phyloP scores from a whole-genome alignment of 2,797 vertebrate genomes.

The Hippocampus kuda region DNA sequence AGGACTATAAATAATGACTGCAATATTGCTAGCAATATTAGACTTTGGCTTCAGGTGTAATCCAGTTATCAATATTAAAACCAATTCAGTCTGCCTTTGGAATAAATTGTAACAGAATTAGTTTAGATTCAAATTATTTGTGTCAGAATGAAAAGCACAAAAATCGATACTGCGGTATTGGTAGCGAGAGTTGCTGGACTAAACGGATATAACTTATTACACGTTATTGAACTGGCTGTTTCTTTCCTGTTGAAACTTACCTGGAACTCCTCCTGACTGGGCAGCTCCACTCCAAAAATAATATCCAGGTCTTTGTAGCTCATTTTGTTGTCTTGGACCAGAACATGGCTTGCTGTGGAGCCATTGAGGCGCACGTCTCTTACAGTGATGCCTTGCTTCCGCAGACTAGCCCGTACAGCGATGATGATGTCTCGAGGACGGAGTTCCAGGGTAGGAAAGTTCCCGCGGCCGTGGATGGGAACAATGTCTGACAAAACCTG shows the following conservation, averaged over 20 bases:
- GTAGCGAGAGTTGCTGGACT: background rate
- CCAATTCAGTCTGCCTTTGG: background rate
- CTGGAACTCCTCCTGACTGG: slow-evolving; percentile 84
- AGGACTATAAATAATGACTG: slow-evolving; percentile 17
- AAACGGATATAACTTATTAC: background rate
- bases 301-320: slow-evolving; percentile 95
- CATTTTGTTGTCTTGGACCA: slow-evolving; percentile 81
- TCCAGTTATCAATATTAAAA: background rate
- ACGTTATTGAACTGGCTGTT: background rate
- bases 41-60: slow-evolving; percentile 13
- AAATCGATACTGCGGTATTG: background rate
- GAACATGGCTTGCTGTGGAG: slow-evolving; percentile 91
- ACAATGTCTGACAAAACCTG: slow-evolving; percentile 85
- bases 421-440: slow-evolving; percentile 88
- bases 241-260: slow-evolving; percentile 22
- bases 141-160: slow-evolving; percentile 5
- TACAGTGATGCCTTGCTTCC: slow-evolving; percentile 76
- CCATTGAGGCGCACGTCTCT: slow-evolving; percentile 88
- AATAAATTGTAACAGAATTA: slow-evolving; percentile 1
- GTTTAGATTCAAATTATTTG: background rate
- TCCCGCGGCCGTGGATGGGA: slow-evolving; percentile 90
- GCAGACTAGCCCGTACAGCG: slow-evolving; percentile 77
- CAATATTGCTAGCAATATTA: slow-evolving; percentile 10
- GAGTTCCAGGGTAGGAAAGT: slow-evolving; percentile 93
- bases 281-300: slow-evolving; percentile 87